Evolutionary conservation across 2,113 vertebrate species (phyloP).

Genomic region (Nothoprocta pentlandii): DNA sequence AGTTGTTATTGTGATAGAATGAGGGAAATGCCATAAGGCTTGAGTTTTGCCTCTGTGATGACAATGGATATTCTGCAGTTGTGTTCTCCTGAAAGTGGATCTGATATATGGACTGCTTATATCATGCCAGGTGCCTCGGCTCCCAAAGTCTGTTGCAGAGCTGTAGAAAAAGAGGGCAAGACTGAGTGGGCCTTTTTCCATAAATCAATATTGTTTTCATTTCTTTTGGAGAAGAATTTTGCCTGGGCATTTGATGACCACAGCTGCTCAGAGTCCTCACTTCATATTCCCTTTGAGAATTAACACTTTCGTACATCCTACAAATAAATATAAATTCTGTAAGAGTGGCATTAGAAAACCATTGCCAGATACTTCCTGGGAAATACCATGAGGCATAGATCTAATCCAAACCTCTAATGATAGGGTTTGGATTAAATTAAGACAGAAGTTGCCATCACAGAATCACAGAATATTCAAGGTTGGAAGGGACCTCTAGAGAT

Average conservation of each 20-base stretch:
- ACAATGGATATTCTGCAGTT: neutral
- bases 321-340: neutral
- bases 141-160: neutral
- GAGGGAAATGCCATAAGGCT: neutral
- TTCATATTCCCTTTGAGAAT: neutral
- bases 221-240: neutral
- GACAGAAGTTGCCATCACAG: neutral
- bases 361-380: neutral
- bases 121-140: neutral
- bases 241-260: neutral
- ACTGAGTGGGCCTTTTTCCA: neutral
- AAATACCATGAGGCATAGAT: neutral
- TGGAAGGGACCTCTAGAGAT: too few species aligned
- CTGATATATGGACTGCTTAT: neutral
- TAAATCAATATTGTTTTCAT: neutral
- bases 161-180: neutral
- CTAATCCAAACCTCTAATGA: neutral
- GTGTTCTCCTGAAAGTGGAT: neutral
- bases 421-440: neutral
- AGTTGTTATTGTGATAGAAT: neutral
- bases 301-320: neutral
- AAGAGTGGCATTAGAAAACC: neutral
- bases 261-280: neutral
- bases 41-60: neutral
- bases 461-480: too few species aligned